A percentile compares a stretch with the other conserved stretches of the same genome.
phyloP scores from a whole-genome alignment of 2,113 vertebrate species.

The Pantherophis guttatus region DNA sequence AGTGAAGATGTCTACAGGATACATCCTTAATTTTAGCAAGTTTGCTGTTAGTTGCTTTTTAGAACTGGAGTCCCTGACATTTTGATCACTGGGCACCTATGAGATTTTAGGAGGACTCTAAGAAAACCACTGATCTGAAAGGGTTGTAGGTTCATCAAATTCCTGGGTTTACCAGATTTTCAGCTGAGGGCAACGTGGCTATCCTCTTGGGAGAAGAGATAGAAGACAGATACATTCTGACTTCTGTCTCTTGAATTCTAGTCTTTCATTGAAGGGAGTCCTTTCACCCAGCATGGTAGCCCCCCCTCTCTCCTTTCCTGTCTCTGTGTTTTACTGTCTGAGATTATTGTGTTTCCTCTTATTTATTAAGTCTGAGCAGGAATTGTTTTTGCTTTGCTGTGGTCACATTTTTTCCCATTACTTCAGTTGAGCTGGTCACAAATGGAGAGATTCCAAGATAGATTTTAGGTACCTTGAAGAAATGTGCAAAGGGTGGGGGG shows the following conservation, averaged over 20 bases:
- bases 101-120: not conserved
- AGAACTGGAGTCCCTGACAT: not conserved
- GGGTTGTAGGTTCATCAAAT: not conserved
- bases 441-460: not conserved
- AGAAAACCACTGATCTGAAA: not conserved
- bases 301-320: not conserved
- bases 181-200: not conserved
- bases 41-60: not conserved
- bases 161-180: not conserved
- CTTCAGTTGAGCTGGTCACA: not conserved
- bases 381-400: not conserved
- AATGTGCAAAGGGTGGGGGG: not conserved
- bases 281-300: not conserved
- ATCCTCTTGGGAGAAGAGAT: not conserved
- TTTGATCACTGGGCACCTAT: not conserved
- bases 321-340: not conserved
- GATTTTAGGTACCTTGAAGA: not conserved
- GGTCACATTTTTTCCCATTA: not conserved
- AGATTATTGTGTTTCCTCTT: not conserved
- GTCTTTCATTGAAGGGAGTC: not conserved
- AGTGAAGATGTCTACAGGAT: not conserved
- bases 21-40: not conserved
- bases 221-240: not conserved
- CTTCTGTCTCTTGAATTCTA: not conserved
- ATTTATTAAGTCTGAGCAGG: not conserved